These are phyloP conservation scores for Magallana ariakensis DNA, from an alignment of 1,140 invertebrate species.

Conservation along the genomic window DNA sequence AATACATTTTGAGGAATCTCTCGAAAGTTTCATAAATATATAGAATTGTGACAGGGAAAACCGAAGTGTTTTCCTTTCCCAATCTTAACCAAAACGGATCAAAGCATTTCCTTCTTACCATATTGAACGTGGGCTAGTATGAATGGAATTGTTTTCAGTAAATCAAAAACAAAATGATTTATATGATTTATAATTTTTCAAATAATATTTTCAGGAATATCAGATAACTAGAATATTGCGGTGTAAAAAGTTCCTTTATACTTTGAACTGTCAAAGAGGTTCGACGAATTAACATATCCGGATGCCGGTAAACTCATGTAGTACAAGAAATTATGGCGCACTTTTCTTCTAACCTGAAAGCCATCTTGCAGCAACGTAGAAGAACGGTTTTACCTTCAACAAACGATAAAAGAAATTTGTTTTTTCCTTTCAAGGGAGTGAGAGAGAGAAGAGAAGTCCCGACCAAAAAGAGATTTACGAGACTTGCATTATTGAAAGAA, in stretches of 20 bases:
- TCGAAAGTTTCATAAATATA: not conserved
- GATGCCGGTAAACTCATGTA: constrained; percentile 18
- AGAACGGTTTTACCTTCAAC: not conserved
- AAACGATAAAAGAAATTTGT: not conserved
- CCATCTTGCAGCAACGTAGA: not conserved
- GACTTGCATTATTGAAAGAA: constrained; percentile 5
- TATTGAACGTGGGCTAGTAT: not conserved
- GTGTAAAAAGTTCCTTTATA: constrained; percentile 14
- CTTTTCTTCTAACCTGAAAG: constrained; percentile 20
- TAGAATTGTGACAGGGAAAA: constrained; percentile 2
- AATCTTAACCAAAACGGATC: not conserved
- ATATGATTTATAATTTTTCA: constrained; percentile 3
- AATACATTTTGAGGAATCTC: constrained; percentile 1
- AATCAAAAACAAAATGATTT: not conserved
- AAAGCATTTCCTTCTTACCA: constrained; percentile 4
- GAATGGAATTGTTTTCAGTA: not conserved
- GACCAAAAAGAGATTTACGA: not conserved
- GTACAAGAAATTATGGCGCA: constrained; percentile 11
- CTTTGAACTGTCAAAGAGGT: not conserved
- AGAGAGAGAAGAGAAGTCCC: not conserved
- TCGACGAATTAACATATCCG: constrained; percentile 6
- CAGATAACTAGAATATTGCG: not conserved
- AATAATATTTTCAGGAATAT: constrained; percentile 17
- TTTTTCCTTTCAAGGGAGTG: not conserved
- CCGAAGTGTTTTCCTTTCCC: not conserved